Base-by-base conservation (phyloP, 2,113 vertebrate genomes). In the Tetrao urogallus region DNA sequence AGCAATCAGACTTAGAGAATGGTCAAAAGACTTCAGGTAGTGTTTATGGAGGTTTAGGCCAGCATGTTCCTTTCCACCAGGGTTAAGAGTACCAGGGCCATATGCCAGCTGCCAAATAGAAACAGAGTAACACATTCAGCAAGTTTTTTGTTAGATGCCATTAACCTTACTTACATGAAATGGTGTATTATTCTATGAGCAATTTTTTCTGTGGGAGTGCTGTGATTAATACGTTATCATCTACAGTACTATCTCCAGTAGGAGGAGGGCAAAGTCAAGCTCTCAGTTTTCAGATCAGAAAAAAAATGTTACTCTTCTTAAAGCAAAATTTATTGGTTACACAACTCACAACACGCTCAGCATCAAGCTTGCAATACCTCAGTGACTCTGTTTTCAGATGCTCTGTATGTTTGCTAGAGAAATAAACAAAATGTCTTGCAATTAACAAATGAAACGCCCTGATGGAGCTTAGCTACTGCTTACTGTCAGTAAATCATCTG, bases 401-500 rank as follows among this genome's bases (percentile, higher is more conserved):
- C 61, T 72, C 47, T 72, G 42, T 14, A 10, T 32, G 34, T 61
- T 77, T 80, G 18, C 79, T 54, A 74, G 28, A 88, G 65, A 95
- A 93, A 93, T 91, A 93, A 96, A 91, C 91, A 92, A 93, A 16
- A 14, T 5, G 47, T 52, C 67, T 85, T 64, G 67, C 94, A 95
- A 96, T 95, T 95, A 93, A 93, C 43, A 95, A 89, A 95, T 92
- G 6, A 88, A 90, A 75, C 52, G 75, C 71, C 67, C 72, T 25
- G 38, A 6, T 81, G 85, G 91, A 92, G 76, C 57, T 74, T 11
- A 74, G 82, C 87, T 92, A 89, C 93, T 77, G 77, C 72, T 88
- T 40, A 34, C 72, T 86, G 61, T 40, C 75, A 67, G 18, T 89
- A 87, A 94, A 93, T 92, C 92, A 93, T 52, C 65, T 77, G 67